A percentile compares a stretch with the other conserved stretches of the same genome.
Evolutionary conservation across 2,113 vertebrate genomes (phyloP).

Genomic region (Fregetta grallaria): DNA sequence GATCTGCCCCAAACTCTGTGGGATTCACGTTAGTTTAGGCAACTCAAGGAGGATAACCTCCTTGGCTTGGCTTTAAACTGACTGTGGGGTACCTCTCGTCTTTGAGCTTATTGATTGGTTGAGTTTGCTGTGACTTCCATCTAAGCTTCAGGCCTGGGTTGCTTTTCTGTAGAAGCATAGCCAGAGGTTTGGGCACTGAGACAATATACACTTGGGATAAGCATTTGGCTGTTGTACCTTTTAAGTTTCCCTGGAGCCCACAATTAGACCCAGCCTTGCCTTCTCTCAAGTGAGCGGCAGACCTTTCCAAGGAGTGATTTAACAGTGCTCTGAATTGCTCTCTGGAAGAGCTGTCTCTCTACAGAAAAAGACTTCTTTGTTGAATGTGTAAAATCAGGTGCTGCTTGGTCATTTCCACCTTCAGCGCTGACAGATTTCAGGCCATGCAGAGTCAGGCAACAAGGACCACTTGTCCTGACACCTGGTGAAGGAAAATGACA

Average conservation of each 20-base stretch:
- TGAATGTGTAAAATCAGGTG: background rate
- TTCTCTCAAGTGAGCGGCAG: background rate
- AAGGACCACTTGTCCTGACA: background rate
- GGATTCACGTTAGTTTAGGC: background rate
- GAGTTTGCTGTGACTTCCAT: background rate
- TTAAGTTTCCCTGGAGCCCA: background rate
- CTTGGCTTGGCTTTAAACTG: background rate
- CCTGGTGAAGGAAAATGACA: background rate
- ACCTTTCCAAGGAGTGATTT: background rate
- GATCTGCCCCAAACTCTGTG: background rate
- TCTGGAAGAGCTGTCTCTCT: background rate
- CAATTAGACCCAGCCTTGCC: background rate
- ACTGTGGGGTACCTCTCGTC: rapidly evolving
- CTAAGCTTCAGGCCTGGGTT: background rate
- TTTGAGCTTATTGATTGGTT: background rate
- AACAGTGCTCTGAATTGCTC: background rate
- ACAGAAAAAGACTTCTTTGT: background rate
- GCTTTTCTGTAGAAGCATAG: background rate
- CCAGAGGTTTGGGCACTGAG: background rate
- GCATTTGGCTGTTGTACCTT: background rate
- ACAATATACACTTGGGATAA: background rate
- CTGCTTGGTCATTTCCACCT: background rate
- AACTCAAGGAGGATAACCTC: background rate
- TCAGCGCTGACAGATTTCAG: background rate
- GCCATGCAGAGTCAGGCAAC: background rate